Conservation (phyloP, 2,888 invertebrate genomes). For the Acholoe squamosa region DNA sequence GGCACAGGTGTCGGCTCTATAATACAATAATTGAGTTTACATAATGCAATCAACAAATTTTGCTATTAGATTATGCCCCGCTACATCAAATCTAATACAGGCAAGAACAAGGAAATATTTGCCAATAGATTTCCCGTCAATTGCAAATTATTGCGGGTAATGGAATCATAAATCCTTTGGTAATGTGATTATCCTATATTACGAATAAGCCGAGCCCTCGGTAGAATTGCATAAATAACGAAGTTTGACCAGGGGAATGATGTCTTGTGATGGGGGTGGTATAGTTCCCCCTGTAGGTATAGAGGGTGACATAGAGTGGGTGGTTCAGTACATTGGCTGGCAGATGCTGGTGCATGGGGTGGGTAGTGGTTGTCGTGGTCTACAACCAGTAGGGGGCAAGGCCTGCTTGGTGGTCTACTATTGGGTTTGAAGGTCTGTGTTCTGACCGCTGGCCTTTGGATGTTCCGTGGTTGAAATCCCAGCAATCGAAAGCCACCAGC, state of each 20-base stretch:
- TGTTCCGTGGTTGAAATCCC: not conserved
- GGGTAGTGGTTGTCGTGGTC: not conserved
- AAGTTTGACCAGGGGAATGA: not conserved
- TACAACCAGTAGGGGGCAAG: not conserved
- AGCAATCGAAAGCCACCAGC: not conserved
- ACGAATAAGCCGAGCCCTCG: constrained; percentile 62
- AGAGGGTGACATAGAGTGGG: not conserved
- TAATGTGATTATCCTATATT: constrained; percentile 66
- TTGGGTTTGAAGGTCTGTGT: not conserved
- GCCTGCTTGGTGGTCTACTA: not conserved
- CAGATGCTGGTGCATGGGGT: not conserved
- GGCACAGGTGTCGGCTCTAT: constrained; percentile 70
- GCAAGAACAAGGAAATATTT: constrained; percentile 66
- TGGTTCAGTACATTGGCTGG: not conserved
- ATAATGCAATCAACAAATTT: constrained; percentile 77
- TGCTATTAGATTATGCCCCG: constrained; percentile 74
- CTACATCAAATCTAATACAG: constrained; percentile 73
- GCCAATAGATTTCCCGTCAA: constrained; percentile 64
- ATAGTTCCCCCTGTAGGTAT: not conserved
- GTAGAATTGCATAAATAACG: constrained; percentile 62
- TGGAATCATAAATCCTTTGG: constrained; percentile 67
- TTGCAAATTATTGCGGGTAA: constrained; percentile 67
- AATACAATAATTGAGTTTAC: constrained; percentile 72
- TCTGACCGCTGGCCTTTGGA: not conserved
- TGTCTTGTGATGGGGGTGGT: not conserved